Percentiles rank a stretch among this genome's conserved stretches.
These are phyloP conservation scores for Cephonodes hylas DNA, from an alignment of 2,888 invertebrate genomes.

Conservation along the genomic window DNA sequence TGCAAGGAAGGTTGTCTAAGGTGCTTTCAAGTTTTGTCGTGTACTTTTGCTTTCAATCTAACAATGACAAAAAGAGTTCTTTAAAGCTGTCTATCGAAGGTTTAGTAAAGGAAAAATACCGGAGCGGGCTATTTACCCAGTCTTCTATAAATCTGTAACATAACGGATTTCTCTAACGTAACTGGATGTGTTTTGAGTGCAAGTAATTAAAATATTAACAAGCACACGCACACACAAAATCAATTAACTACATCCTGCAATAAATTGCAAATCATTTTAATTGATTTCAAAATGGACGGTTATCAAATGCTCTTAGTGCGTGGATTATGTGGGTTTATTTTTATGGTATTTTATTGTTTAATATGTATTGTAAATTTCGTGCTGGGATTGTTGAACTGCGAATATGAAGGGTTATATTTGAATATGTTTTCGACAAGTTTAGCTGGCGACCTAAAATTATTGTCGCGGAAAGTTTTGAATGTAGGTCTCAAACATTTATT, in stretches of 20 bases:
- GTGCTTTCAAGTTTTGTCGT: no score
- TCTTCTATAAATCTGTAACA: slow-evolving; percentile 3
- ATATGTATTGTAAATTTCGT: neutral
- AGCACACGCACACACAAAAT: slow-evolving; percentile 12
- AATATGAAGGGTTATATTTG: no score
- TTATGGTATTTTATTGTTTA: neutral
- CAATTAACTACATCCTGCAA: slow-evolving; percentile 17
- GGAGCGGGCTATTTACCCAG: neutral
- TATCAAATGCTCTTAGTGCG: neutral
- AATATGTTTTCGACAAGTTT: no score
- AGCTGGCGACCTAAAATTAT: no score
- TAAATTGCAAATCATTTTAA: slow-evolving; percentile 14
- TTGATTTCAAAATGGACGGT: slow-evolving; percentile 4
- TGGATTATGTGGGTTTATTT: neutral
- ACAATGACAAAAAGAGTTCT: neutral
- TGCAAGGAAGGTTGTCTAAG: no score
- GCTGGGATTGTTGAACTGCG: neutral
- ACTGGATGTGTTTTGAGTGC: neutral
- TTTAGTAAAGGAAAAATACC: neutral
- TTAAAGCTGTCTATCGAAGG: no score
- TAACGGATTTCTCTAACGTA: neutral
- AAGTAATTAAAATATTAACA: slow-evolving; percentile 13
- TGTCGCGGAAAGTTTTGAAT: no score
- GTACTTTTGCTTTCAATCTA: no score
- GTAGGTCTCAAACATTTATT: no score